Conservation (phyloP, 92 coral and sea anemone genomes). For the Phenganax marumi region DNA sequence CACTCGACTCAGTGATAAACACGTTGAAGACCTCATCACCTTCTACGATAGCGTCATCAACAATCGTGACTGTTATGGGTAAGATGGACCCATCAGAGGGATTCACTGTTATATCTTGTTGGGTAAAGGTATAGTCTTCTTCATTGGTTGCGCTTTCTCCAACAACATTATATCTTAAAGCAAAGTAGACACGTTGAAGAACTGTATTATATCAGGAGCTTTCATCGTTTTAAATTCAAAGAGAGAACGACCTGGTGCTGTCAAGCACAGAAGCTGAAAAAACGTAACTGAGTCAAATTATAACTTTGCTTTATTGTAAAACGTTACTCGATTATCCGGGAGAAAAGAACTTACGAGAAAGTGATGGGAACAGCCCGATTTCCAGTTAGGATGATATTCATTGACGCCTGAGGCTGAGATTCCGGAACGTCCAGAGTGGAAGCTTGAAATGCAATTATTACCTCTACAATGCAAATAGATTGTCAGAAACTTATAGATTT, state of each 20-base stretch:
- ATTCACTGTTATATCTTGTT: constrained; percentile 8
- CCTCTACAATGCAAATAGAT: background rate
- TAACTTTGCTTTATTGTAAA: too few relatives aligned
- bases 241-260: too few relatives aligned
- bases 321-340: too few relatives aligned
- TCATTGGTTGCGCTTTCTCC: background rate
- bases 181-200: background rate
- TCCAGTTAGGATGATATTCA: constrained; percentile 1
- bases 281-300: too few relatives aligned
- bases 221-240: background rate
- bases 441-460: constrained; percentile 1
- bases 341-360: constrained; percentile 27
- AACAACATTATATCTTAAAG: constrained; percentile 3
- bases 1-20: background rate
- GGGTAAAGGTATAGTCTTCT: constrained; percentile 4
- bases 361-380: constrained; percentile 20
- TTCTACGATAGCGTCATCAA: constrained; percentile 23
- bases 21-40: constrained; percentile 11
- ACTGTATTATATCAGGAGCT: background rate
- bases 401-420: background rate
- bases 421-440: background rate
- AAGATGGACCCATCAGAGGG: background rate
- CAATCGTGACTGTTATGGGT: background rate
- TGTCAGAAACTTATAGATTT: background rate
- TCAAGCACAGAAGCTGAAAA: too few relatives aligned